Evolutionary conservation across 2,113 vertebrate species (phyloP), one percentile per base, ranked within the genome.

Genomic region (Syngnathus floridae): DNA sequence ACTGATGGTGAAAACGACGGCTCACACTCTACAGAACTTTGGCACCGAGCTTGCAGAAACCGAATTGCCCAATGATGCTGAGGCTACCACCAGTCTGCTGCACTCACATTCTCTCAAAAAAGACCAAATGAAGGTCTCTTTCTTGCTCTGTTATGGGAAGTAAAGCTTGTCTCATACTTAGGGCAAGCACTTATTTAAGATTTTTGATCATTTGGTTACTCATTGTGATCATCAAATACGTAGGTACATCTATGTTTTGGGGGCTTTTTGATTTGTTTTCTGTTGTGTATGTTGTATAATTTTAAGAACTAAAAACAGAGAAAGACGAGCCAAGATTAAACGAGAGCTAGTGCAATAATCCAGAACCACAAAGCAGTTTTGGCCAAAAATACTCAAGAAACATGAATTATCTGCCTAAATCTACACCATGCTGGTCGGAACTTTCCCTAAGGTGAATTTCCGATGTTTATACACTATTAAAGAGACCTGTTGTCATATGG

Each of bases 31-130:
- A 78, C 95, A 97, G 87, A 87, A 92, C 43, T 96, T 99, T 37
- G 97, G 97, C 81, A 94, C 94, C 0, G 95, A 98, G 86, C 90
- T 99, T 26, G 96, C 97, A 0, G 97, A 98, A 80, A 97, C 95
- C 0, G 95, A 98, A 46, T 81, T 98, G 64, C 97, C 97, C 60
- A 98, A 98, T 5, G 93, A 98, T 9, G 88, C 90, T 4, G 90
- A 91, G 31, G 92, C 93, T 21, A 97, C 95, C 6, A 89, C 86
- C 79, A 80, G 66, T 26, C 93, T 98, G 71, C 91, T 99, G 75
- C 85, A 86, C 12, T 45, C 78, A 0, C 97, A 99, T 88, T 88
- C 87, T 0, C 88, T 90, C 64, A 96, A 96, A 85, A 95, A 93
- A 67, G 89, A 91, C 26, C 87, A 76, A 51, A 97, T 94, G 85